Conservation (phyloP, 1,140 invertebrate species). For the Andrena cerasifolii region DNA sequence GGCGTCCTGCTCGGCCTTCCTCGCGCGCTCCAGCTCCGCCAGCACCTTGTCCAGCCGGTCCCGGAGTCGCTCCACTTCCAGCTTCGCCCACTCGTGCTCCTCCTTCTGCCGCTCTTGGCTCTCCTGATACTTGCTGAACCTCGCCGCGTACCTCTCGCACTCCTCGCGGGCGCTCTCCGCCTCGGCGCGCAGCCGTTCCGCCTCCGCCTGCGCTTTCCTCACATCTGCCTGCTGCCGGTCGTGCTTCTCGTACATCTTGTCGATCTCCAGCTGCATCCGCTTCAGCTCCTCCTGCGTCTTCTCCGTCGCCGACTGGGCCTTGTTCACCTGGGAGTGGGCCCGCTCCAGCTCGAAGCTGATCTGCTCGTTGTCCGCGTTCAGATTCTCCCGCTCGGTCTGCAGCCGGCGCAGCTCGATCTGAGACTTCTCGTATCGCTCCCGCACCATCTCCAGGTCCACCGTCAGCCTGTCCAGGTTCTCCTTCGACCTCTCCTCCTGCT, state of each 20-base stretch:
- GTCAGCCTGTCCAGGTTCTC: constrained; percentile 91
- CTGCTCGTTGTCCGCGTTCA: constrained; percentile 92
- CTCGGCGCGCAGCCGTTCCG: constrained; percentile 87
- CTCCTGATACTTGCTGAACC: constrained; percentile 91
- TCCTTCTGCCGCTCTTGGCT: constrained; percentile 88
- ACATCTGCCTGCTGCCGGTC: constrained; percentile 92
- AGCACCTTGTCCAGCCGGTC: constrained; percentile 92
- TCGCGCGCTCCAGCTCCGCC: constrained; percentile 89
- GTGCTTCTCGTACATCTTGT: constrained; percentile 95
- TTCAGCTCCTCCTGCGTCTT: constrained; percentile 95
- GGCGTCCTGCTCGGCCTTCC: constrained; percentile 87
- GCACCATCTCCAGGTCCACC: constrained; percentile 91
- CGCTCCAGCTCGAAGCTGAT: constrained; percentile 92
- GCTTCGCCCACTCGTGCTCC: constrained; percentile 90
- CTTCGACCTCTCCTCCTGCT: constrained; percentile 95
- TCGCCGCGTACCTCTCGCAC: constrained; percentile 88
- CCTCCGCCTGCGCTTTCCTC: constrained; percentile 90
- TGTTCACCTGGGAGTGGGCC: constrained; percentile 91
- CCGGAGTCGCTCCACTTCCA: constrained; percentile 92
- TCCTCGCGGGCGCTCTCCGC: constrained; percentile 88
- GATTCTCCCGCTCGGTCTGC: constrained; percentile 93
- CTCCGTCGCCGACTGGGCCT: constrained; percentile 91
- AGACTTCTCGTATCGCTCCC: constrained; percentile 94
- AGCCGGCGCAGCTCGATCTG: constrained; percentile 91
- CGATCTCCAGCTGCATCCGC: constrained; percentile 92